Conservation (phyloP, 2,113 vertebrate species). For the Pyrgilauda ruficollis region DNA sequence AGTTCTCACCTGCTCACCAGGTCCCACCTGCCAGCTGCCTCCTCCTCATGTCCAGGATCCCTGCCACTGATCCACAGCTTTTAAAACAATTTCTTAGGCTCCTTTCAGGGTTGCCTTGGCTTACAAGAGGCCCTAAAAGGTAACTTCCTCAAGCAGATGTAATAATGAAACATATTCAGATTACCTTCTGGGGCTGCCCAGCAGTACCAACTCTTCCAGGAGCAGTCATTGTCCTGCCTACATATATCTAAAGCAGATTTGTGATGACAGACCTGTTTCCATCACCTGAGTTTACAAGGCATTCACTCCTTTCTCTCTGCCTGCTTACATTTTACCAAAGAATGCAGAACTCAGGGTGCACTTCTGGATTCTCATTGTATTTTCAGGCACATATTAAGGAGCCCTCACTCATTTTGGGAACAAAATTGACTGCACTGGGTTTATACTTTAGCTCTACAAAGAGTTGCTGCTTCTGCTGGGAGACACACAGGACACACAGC, state of each 20-base stretch:
- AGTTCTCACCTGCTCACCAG: not conserved
- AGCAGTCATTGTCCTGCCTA: not conserved
- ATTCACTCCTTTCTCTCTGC: not conserved
- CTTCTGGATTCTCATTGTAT: not conserved
- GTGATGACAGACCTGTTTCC: not conserved
- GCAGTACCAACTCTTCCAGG: not conserved
- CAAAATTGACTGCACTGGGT: not conserved
- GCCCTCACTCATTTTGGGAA: not conserved
- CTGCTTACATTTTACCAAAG: not conserved
- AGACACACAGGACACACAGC: not conserved
- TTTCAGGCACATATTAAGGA: not conserved
- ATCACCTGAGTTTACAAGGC: not conserved
- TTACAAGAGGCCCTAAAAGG: not conserved
- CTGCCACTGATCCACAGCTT: not conserved
- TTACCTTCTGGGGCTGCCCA: not conserved
- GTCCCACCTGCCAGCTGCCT: not conserved
- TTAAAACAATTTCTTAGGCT: not conserved
- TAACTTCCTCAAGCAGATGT: rapidly evolving
- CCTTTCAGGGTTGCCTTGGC: not conserved
- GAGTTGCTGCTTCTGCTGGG: not conserved
- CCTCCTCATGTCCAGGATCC: not conserved
- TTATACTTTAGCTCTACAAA: not conserved
- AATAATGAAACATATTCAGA: not conserved
- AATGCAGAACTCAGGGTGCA: not conserved
- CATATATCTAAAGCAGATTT: rapidly evolving